phyloP scores from a whole-genome alignment of 2,113 vertebrate species.

The Morone chrysops region DNA sequence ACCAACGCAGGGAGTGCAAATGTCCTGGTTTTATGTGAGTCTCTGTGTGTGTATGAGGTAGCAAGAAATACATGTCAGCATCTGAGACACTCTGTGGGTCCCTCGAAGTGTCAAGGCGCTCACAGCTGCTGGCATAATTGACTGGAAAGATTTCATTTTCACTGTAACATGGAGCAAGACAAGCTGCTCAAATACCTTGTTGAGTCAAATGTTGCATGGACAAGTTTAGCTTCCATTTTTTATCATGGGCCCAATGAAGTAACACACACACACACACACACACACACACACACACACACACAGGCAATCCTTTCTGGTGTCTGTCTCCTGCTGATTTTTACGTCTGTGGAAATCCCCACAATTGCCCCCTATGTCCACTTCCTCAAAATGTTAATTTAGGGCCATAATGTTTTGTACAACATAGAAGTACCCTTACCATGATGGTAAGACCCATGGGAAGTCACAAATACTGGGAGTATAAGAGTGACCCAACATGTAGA shows the following conservation, averaged over 20 bases:
- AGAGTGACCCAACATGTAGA: constrained; percentile 46
- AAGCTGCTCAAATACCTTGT: constrained; percentile 56
- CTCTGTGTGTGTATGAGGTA: constrained; percentile 19
- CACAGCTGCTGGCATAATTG: constrained; percentile 66
- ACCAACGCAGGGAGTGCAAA: constrained; percentile 28
- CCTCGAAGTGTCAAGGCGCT: constrained; percentile 54
- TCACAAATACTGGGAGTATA: constrained; percentile 18
- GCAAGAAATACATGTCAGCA: constrained; percentile 45
- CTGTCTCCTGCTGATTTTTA: constrained; percentile 31
- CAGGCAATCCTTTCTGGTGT: neutral
- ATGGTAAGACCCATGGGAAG: neutral
- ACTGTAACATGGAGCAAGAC: constrained; percentile 58
- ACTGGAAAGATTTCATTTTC: constrained; percentile 76
- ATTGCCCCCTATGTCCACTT: constrained; percentile 20
- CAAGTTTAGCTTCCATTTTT: constrained; percentile 61
- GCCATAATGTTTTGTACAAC: neutral
- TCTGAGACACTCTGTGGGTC: constrained; percentile 44
- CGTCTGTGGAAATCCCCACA: neutral
- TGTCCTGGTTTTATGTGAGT: constrained; percentile 37
- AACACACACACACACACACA: neutral
- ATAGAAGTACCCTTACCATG: constrained; percentile 1
- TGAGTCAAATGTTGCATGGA: constrained; percentile 46
- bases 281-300: neutral
- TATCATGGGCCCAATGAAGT: constrained; percentile 6
- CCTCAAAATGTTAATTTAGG: constrained; percentile 7